These are phyloP conservation scores for Prinia subflava DNA, from an alignment of 2,113 vertebrate genomes.

Conservation along the genomic window DNA sequence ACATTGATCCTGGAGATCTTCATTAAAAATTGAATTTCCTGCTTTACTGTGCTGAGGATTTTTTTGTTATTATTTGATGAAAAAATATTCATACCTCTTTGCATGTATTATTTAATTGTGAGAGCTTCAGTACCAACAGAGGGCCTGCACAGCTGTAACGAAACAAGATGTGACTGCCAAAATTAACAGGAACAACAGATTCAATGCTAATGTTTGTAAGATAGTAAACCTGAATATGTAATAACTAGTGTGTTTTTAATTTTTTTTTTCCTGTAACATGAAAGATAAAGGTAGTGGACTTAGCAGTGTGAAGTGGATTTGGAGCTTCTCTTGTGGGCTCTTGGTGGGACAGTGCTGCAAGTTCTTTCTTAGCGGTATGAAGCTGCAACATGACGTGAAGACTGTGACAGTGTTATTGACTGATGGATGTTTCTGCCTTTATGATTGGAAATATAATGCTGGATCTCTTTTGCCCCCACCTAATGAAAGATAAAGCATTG, in stretches of 20 bases:
- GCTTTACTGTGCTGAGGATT: background rate
- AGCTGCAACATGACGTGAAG: background rate
- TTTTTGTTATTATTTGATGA: background rate
- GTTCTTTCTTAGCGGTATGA: background rate
- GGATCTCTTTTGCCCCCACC: background rate
- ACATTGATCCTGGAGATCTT: background rate
- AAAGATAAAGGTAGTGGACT: background rate
- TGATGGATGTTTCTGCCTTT: background rate
- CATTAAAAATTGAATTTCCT: background rate
- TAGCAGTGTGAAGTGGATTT: rapidly evolving
- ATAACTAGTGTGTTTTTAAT: background rate
- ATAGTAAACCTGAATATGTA: background rate
- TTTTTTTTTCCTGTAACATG: background rate
- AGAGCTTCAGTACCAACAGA: background rate
- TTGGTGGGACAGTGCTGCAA: background rate
- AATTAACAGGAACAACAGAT: background rate
- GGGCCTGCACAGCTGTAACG: background rate
- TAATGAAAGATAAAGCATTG: background rate
- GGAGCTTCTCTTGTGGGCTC: background rate
- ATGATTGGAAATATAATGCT: background rate
- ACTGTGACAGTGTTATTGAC: background rate
- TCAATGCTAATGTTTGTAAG: background rate
- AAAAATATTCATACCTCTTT: background rate
- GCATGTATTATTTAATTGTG: background rate
- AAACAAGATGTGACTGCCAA: background rate